Percentiles rank a stretch among this genome's conserved stretches.
Evolutionary conservation across 2,113 vertebrate species (phyloP).

Genomic region (Spermophilus dauricus): DNA sequence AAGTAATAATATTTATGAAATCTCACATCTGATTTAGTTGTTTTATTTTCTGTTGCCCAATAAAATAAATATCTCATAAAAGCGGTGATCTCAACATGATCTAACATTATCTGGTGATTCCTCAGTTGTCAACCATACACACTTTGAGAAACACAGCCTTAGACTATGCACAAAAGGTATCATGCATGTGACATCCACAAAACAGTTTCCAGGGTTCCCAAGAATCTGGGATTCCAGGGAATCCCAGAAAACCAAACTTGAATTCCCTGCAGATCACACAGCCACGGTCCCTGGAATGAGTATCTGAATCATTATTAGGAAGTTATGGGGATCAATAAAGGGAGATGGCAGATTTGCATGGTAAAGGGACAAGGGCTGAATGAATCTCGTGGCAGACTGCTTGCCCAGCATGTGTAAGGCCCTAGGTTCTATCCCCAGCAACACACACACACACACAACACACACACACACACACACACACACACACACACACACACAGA

Average conservation of each 20-base stretch:
- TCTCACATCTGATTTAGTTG: neutral
- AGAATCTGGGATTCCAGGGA: neutral
- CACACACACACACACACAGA: too few species aligned
- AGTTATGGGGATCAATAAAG: neutral
- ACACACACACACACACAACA: too few species aligned
- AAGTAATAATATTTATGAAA: neutral
- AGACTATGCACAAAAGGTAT: neutral
- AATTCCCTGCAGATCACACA: neutral
- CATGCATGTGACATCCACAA: neutral
- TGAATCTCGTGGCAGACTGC: neutral
- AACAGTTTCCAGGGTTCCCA: neutral
- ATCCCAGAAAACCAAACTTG: neutral
- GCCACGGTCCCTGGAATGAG: neutral
- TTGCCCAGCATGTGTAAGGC: neutral
- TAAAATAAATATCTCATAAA: slow-evolving; percentile 8
- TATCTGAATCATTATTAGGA: neutral
- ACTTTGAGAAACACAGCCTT: neutral
- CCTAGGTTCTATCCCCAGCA: neutral
- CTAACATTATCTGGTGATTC: neutral
- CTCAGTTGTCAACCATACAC: neutral
- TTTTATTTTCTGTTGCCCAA: neutral
- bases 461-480: too few species aligned
- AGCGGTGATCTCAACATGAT: neutral
- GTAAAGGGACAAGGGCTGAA: neutral
- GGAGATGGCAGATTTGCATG: neutral